Conservation (phyloP, 2,113 vertebrate genomes). For the Ursus arctos region DNA sequence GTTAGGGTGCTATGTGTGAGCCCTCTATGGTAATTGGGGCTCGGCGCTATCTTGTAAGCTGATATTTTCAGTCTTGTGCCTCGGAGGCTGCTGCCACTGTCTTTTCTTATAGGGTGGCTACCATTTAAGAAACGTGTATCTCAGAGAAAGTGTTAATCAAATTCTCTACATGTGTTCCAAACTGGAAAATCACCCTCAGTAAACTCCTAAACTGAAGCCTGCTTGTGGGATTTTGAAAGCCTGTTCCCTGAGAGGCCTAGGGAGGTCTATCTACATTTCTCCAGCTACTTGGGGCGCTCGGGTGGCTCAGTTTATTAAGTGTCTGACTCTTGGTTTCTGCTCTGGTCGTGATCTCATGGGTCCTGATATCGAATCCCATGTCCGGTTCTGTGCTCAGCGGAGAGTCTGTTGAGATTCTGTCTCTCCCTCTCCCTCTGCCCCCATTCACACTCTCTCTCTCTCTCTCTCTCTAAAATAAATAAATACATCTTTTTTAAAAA, state of each 20-base stretch:
- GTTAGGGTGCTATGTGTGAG: background rate
- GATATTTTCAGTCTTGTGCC: background rate
- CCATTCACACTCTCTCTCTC: background rate
- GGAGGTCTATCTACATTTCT: background rate
- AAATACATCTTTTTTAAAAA: background rate
- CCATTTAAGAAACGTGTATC: background rate
- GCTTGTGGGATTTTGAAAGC: background rate
- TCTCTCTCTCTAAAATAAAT: background rate
- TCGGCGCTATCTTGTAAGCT: background rate
- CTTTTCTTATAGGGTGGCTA: background rate
- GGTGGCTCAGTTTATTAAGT: background rate
- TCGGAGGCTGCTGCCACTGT: background rate
- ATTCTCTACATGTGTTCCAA: background rate
- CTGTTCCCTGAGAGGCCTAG: background rate
- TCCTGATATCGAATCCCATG: too few relatives aligned
- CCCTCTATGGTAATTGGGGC: background rate
- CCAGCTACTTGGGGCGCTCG: background rate
- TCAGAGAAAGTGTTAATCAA: background rate
- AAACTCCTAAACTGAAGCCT: background rate
- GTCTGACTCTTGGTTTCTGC: background rate
- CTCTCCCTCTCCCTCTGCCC: background rate
- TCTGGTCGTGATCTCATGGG: background rate
- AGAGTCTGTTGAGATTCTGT: background rate
- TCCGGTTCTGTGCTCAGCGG: too few relatives aligned
- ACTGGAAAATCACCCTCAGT: background rate